phyloP scores from a whole-genome alignment of 2,113 vertebrate species.

The Takifugu flavidus region DNA sequence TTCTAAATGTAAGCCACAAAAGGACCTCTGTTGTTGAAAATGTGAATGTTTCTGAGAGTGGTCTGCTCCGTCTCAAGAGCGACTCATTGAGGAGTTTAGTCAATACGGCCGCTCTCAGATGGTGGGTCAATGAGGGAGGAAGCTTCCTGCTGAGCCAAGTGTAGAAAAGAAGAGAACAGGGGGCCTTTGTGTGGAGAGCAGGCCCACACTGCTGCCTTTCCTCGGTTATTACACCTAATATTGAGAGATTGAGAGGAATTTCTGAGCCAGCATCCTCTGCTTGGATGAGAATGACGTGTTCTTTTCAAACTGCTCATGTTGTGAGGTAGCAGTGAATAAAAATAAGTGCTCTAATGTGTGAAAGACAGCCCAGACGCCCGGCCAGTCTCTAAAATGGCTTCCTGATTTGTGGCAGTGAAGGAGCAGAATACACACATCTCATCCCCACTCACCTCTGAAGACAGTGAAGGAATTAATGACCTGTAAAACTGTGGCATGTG shows the following conservation, averaged over 20 bases:
- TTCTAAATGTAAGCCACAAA: constrained; percentile 18
- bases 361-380: too few species aligned
- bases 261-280: background rate
- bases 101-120: constrained; percentile 56
- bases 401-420: too few species aligned
- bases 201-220: constrained; percentile 19
- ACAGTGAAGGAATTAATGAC: too few species aligned
- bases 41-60: constrained; percentile 24
- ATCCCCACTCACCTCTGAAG: too few species aligned
- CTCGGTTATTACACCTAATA: background rate
- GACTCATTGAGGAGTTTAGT: constrained; percentile 53
- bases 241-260: background rate
- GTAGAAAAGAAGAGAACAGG: constrained; percentile 52
- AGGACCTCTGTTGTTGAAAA: constrained; percentile 34
- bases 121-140: constrained; percentile 43
- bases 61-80: constrained; percentile 55
- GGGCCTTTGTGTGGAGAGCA: constrained; percentile 56
- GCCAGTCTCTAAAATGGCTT: too few species aligned
- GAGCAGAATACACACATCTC: too few species aligned
- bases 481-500: too few species aligned
- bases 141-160: constrained; percentile 57
- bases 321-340: too few species aligned
- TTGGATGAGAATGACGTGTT: too few species aligned
- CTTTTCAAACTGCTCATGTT: too few species aligned
- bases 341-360: too few species aligned